Evolutionary conservation across 2,888 invertebrate genomes (phyloP), one percentile per base, ranked within the genome.

Genomic region (Caenorhabditis angaria): DNA sequence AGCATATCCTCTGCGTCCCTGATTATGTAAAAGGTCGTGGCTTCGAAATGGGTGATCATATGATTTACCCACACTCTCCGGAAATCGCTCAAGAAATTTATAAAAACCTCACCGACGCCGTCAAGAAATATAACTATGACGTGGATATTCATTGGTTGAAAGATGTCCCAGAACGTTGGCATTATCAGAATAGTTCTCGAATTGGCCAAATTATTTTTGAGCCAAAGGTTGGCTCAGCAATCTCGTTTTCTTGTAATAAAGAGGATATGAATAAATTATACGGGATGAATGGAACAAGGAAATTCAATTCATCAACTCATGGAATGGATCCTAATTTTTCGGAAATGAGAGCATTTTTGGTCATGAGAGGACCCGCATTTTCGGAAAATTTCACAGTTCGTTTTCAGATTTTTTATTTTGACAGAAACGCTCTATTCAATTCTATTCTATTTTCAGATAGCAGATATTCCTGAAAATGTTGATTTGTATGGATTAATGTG

Each of bases 401-500:
- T 32, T 12, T 28, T 54, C 18, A 6, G 24, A 51, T 56, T 20
- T 56, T 56, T 56, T 27, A 5, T 29, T 32, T 57, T 20, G 29
- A 28, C 2, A 27, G 18, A 50, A 24, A n/a, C 20, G 24, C 2
- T 50, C 20, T 25, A n/a, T 50, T 20, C 48, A n/a, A 57, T n/a
- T n/a, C n/a, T n/a, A n/a, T n/a, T n/a, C n/a, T n/a, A 20, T 20
- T 76, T 82, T 51, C 70, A 64, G 53, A 81, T 86, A 12, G 75
- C 83, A 18, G 77, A 90, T 4, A 91, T 92, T 0, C 92, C 92
- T 76, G 88, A 91, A 63, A 91, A 90, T 57, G 90, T 92, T 20
- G 92, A 93, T 88, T 87, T 93, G 54, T 92, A 91, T 84, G 90
- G 91, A 35, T 87, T 93, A 24, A 91, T 92, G 82, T 91, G 91